Evolutionary conservation across 2,888 invertebrate species (phyloP).

Genomic region (Dendrolimus houi): DNA sequence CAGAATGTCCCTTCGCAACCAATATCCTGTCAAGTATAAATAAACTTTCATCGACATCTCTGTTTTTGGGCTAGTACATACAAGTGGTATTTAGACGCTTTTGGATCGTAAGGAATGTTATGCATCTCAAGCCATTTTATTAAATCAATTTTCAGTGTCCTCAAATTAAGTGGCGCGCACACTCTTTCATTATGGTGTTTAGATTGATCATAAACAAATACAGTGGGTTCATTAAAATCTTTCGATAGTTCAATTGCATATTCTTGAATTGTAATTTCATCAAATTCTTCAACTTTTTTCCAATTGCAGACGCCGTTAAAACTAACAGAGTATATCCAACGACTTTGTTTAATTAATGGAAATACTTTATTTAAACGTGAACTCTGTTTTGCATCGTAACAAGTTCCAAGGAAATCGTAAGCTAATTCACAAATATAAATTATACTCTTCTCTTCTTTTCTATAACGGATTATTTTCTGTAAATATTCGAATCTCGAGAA

Average conservation of each 20-base stretch:
- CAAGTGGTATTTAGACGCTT: constrained; percentile 23
- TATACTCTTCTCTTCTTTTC: constrained; percentile 13
- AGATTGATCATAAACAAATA: constrained; percentile 18
- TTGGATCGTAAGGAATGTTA: constrained; percentile 16
- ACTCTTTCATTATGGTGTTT: constrained; percentile 13
- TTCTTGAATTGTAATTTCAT: constrained; percentile 10
- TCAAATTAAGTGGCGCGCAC: constrained; percentile 12
- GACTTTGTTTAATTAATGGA: constrained; percentile 6
- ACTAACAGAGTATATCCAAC: constrained; percentile 19
- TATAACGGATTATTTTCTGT: constrained; percentile 15
- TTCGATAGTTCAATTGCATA: constrained; percentile 19
- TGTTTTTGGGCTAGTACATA: constrained; percentile 25
- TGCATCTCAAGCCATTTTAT: constrained; percentile 24
- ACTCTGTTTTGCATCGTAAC: not conserved
- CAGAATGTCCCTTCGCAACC: constrained; percentile 14
- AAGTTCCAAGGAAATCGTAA: constrained; percentile 6
- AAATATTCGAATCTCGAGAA: constrained; percentile 34
- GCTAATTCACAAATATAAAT: constrained; percentile 24
- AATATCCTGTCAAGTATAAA: constrained; percentile 19
- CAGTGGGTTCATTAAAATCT: constrained; percentile 12
- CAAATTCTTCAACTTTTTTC: constrained; percentile 9
- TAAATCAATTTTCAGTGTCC: constrained; percentile 17
- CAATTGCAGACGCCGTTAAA: constrained; percentile 9
- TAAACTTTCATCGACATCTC: constrained; percentile 10
- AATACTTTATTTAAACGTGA: not conserved